Percentiles rank a stretch among this genome's conserved stretches.
Conservation (phyloP, 2,797 vertebrate genomes). For the Neosilurus mollespiculum region DNA sequence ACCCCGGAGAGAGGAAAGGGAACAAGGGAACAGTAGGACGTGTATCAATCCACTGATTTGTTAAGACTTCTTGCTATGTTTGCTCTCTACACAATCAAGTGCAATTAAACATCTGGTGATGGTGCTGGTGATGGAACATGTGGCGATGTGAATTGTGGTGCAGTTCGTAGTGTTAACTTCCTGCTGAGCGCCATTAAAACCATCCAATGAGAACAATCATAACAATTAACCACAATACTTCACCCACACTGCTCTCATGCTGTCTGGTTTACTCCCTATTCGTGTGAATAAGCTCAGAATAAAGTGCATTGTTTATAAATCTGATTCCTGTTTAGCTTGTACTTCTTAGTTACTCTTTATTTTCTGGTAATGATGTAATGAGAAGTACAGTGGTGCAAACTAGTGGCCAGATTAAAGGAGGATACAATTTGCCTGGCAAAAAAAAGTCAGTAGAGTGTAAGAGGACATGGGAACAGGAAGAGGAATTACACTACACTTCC, state of each 20-base stretch:
- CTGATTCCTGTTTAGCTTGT: not conserved
- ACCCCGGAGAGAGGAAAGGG: not conserved
- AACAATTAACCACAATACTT: conserved; percentile 21
- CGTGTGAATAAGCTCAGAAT: not conserved
- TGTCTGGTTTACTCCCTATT: not conserved
- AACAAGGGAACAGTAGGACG: not conserved
- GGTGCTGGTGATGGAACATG: conserved; percentile 12
- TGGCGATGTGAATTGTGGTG: conserved; percentile 9
- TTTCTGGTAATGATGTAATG: not conserved
- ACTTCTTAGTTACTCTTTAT: not conserved
- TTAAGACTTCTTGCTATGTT: conserved; percentile 11
- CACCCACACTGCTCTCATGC: not conserved
- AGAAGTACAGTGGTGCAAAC: no score
- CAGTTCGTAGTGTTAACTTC: conserved; percentile 18
- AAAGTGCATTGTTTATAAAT: not conserved
- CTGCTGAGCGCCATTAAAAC: conserved; percentile 15
- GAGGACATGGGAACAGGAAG: not conserved
- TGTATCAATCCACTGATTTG: conserved; percentile 10
- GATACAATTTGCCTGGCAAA: conserved; percentile 1
- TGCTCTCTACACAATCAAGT: conserved; percentile 3
- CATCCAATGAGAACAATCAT: conserved; percentile 24
- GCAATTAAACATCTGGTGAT: conserved; percentile 29
- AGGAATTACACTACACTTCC: not conserved
- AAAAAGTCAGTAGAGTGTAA: not conserved
- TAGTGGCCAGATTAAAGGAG: not conserved